phyloP scores from a whole-genome alignment of 2,797 vertebrate species.

The Rhinella marina region DNA sequence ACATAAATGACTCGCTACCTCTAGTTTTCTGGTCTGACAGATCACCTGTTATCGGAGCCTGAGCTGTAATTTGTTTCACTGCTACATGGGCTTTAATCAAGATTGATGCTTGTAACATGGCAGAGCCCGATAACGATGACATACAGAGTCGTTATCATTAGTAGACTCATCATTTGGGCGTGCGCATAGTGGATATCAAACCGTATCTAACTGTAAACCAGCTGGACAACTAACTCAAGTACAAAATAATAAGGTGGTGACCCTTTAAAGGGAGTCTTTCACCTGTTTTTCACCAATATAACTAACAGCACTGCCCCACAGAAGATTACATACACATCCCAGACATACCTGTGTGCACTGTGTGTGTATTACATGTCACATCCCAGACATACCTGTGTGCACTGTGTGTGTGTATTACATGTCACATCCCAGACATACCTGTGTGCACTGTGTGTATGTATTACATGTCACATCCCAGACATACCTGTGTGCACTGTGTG shows the following conservation, averaged over 20 bases:
- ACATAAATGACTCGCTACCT: neutral
- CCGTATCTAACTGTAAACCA: neutral
- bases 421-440: no score
- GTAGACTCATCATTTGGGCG: neutral
- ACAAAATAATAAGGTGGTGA: neutral
- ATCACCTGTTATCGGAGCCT: neutral
- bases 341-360: no score
- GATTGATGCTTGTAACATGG: neutral
- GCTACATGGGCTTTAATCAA: neutral
- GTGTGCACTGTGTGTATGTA: no score
- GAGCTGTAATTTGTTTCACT: neutral
- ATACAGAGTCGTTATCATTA: neutral
- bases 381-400: no score
- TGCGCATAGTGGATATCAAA: neutral
- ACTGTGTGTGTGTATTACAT: no score
- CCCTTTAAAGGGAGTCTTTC: no score
- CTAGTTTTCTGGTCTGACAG: neutral
- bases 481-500: no score
- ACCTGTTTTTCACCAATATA: no score
- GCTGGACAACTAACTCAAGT: neutral
- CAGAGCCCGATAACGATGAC: neutral
- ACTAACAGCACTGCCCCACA: no score
- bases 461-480: no score
- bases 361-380: no score
- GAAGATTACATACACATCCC: no score